These are phyloP conservation scores for Tiliqua scincoides DNA, from an alignment of 2,113 vertebrate genomes.

Conservation along the genomic window DNA sequence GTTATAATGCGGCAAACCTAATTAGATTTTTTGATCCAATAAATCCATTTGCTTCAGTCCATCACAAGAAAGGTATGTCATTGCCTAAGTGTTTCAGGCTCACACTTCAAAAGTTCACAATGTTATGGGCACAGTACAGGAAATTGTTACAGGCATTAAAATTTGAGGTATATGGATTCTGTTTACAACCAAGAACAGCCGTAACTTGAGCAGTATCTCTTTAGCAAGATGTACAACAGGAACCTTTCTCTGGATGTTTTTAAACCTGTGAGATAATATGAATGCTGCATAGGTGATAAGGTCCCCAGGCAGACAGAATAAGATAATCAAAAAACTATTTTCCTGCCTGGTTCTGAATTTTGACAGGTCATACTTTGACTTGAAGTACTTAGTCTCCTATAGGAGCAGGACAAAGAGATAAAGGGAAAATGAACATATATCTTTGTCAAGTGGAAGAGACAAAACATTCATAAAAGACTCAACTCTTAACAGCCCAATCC, in stretches of 20 bases:
- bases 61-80: no score
- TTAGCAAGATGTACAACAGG: neutral
- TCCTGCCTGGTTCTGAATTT: neutral
- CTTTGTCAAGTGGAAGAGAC: conserved; percentile 31
- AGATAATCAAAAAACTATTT: neutral
- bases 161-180: neutral
- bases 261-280: neutral
- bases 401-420: neutral
- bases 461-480: neutral
- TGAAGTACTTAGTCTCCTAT: neutral
- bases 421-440: conserved; percentile 11
- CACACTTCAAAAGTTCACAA: neutral
- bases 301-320: neutral
- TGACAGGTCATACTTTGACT: neutral
- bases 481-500: neutral
- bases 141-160: neutral
- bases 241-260: neutral
- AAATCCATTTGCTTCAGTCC: no score
- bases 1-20: neutral
- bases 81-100: no score
- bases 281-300: neutral
- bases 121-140: neutral
- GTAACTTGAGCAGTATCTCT: conserved; percentile 11
- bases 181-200: conserved; percentile 1
- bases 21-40: neutral